Evolutionary conservation across 2,888 invertebrate species (phyloP).

Genomic region (Clanis bilineata): DNA sequence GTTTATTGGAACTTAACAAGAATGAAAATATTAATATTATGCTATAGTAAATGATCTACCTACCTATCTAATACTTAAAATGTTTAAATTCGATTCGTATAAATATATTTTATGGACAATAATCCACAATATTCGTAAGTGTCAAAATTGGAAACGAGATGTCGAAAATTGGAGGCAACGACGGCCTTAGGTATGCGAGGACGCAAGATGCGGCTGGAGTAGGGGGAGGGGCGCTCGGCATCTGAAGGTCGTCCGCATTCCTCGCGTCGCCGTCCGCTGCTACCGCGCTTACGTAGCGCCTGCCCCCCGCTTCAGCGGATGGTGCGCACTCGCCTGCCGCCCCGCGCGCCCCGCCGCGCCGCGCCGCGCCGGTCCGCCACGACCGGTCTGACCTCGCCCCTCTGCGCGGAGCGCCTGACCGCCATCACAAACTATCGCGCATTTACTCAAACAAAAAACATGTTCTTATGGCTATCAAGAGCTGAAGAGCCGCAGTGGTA

Average conservation of each 20-base stretch:
- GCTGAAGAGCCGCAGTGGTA: conserved; percentile 73
- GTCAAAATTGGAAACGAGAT: conserved; percentile 75
- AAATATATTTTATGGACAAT: no score
- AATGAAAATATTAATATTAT: no score
- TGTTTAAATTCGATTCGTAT: no score
- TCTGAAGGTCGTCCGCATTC: conserved; percentile 83
- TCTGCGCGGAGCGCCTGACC: conserved; percentile 56
- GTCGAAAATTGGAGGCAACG: conserved; percentile 77
- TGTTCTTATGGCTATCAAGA: conserved; percentile 77
- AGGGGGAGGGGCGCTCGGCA: conserved; percentile 79
- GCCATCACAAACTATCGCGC: conserved; percentile 78
- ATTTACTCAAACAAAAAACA: conserved; percentile 80
- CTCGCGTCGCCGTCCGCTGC: conserved; percentile 81
- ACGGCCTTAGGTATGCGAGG: conserved; percentile 78
- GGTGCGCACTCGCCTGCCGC: conserved; percentile 43
- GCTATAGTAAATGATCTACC: neutral
- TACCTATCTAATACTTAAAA: no score
- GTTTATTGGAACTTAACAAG: no score
- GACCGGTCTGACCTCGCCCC: conserved; percentile 65
- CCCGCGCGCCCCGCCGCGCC: conserved; percentile 42
- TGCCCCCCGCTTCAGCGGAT: conserved; percentile 42
- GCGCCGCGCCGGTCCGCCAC: conserved; percentile 49
- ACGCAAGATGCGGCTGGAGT: conserved; percentile 79
- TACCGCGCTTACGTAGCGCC: conserved; percentile 83
- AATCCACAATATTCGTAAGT: conserved; percentile 60